phyloP scores from a whole-genome alignment of 2,797 vertebrate genomes.

The Lagorchestes hirsutus region DNA sequence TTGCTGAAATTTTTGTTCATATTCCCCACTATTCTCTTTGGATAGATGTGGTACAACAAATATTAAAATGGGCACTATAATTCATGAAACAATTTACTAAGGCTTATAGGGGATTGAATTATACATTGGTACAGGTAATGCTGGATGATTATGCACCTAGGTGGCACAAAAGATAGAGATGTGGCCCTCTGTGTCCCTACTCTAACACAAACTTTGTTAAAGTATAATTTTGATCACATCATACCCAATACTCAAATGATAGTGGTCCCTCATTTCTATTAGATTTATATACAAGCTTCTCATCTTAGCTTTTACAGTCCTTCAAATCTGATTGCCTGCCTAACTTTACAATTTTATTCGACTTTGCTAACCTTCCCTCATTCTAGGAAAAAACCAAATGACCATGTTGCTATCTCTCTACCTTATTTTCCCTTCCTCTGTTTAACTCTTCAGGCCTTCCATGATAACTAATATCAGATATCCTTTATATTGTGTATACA shows the following conservation, averaged over 20 bases:
- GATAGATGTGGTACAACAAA: neutral
- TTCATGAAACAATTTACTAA: neutral
- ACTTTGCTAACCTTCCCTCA: neutral
- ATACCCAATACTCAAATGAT: neutral
- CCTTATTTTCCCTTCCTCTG: neutral
- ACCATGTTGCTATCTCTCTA: neutral
- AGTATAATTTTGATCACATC: neutral
- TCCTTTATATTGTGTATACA: neutral
- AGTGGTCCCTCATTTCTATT: neutral
- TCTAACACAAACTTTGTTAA: neutral
- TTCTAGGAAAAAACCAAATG: neutral
- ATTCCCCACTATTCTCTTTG: neutral
- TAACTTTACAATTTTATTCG: neutral
- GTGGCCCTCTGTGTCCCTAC: neutral
- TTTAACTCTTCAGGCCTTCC: neutral
- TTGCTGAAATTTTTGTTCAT: neutral
- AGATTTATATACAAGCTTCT: neutral
- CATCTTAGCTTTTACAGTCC: neutral
- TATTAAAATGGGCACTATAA: neutral
- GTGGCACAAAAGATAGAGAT: neutral
- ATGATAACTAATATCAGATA: neutral
- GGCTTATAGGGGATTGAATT: neutral
- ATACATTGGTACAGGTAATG: neutral
- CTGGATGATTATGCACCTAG: neutral
- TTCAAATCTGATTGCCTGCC: neutral